phyloP scores from a whole-genome alignment of 2,888 invertebrate species.

The Spodoptera exigua region DNA sequence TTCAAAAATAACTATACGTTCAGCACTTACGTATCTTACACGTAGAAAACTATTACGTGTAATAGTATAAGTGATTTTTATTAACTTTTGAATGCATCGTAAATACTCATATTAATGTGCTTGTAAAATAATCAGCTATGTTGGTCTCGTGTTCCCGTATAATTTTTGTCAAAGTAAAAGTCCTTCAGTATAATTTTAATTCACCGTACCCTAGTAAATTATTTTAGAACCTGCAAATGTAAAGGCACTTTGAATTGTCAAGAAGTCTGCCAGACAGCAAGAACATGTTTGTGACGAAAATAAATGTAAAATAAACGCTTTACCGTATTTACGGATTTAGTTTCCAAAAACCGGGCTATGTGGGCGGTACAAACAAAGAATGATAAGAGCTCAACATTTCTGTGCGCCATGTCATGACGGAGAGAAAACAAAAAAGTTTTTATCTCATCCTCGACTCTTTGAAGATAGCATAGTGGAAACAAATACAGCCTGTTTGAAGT shows the following conservation, averaged over 20 bases:
- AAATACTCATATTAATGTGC: no score
- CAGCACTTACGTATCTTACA: no score
- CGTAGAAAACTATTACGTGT: no score
- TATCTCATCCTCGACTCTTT: constrained; percentile 62
- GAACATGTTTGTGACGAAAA: neutral
- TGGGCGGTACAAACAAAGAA: constrained; percentile 48
- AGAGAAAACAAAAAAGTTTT: constrained; percentile 60
- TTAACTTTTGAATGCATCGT: no score
- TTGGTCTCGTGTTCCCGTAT: no score
- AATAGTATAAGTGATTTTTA: no score
- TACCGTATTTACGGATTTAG: constrained; percentile 16
- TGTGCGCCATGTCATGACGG: constrained; percentile 36
- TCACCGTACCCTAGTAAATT: no score
- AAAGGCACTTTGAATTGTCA: neutral
- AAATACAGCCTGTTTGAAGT: constrained; percentile 58
- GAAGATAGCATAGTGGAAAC: constrained; percentile 59
- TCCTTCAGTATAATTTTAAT: no score
- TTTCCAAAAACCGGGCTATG: constrained; percentile 34
- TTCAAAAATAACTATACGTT: no score
- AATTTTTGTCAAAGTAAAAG: no score
- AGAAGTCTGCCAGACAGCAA: neutral
- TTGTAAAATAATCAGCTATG: no score
- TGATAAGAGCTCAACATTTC: constrained; percentile 44
- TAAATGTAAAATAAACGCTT: constrained; percentile 4
- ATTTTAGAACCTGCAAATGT: neutral